phyloP scores from a whole-genome alignment of 2,888 invertebrate genomes.

The Agriopis aurantiaria region DNA sequence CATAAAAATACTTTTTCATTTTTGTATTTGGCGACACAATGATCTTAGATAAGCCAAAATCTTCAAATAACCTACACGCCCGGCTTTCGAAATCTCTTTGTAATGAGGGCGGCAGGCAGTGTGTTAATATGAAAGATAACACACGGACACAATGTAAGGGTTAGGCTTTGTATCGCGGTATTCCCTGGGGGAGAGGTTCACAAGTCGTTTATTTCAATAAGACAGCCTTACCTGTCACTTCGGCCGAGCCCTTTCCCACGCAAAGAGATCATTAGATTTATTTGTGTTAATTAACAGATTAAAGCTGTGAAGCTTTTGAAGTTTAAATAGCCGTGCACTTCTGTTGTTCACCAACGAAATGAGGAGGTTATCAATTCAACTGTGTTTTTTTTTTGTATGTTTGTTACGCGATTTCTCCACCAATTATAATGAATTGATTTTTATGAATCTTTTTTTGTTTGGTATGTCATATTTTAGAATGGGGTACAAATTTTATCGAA shows the following conservation, averaged over 20 bases:
- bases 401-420: too few species aligned
- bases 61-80: conserved; percentile 9
- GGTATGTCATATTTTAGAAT: too few species aligned
- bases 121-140: conserved; percentile 41
- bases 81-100: conserved; percentile 31
- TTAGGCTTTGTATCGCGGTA: conserved; percentile 40
- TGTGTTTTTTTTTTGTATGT: too few species aligned
- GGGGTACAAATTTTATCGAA: too few species aligned
- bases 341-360: too few species aligned
- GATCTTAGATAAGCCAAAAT: conserved; percentile 18
- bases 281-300: conserved; percentile 50
- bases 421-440: too few species aligned
- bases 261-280: conserved; percentile 62
- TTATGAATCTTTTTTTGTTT: too few species aligned
- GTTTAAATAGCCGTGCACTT: conserved; percentile 4
- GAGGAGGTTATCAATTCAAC: too few species aligned
- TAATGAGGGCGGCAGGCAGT: conserved; percentile 32
- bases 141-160: conserved; percentile 39
- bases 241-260: conserved; percentile 58
- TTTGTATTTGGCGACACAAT: not conserved
- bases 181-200: conserved; percentile 54
- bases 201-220: conserved; percentile 72
- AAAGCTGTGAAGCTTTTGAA: conserved; percentile 15
- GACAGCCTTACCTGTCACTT: conserved; percentile 60
- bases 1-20: not conserved